phyloP scores from a whole-genome alignment of 2,113 vertebrate species.

The Kobus ellipsiprymnus region DNA sequence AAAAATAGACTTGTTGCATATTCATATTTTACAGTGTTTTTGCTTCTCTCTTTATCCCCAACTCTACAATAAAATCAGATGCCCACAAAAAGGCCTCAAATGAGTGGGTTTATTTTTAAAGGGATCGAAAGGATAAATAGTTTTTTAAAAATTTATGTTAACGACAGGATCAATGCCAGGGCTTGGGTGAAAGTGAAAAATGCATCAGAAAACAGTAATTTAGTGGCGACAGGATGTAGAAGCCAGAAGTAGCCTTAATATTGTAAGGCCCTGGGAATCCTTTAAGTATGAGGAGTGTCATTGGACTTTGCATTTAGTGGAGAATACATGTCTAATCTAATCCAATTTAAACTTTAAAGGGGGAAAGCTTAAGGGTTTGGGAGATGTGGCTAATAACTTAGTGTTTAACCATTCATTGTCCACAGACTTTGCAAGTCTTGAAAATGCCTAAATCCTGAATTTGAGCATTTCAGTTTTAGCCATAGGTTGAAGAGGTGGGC shows the following conservation, averaged over 20 bases:
- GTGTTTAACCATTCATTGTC: not conserved
- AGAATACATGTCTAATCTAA: not conserved
- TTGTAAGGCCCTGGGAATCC: not conserved
- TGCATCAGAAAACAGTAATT: not conserved
- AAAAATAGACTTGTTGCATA: not conserved
- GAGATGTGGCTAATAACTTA: not conserved
- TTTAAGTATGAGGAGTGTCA: not conserved
- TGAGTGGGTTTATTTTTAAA: slow-evolving; percentile 19
- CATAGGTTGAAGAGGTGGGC: not conserved
- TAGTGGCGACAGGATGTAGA: not conserved
- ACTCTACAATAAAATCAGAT: not conserved
- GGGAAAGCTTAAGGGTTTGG: not conserved
- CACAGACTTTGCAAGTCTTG: not conserved
- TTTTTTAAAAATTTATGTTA: not conserved
- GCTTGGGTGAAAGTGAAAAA: not conserved
- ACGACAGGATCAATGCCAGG: not conserved
- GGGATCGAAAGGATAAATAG: not conserved
- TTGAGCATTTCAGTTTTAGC: not conserved
- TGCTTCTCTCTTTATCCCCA: not conserved
- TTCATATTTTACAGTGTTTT: slow-evolving; percentile 1
- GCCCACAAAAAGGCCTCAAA: not conserved
- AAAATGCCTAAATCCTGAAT: not conserved
- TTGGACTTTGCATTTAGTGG: not conserved
- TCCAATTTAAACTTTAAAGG: not conserved
- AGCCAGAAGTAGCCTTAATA: not conserved